Evolutionary conservation across 1,140 invertebrate genomes (phyloP), one percentile per base, ranked within the genome.

Genomic region (Belonocnema kinseyi): DNA sequence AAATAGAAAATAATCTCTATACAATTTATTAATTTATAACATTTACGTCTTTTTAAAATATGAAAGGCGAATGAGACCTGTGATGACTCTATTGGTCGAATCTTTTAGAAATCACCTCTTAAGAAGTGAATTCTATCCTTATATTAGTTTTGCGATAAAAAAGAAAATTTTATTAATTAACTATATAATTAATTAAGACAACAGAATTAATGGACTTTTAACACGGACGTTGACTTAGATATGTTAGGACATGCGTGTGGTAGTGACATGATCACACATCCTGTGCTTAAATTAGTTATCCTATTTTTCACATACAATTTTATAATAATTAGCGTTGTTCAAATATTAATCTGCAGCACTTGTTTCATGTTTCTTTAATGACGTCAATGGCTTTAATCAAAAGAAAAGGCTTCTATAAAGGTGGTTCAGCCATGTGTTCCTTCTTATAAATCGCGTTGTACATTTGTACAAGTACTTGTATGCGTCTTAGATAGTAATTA

Each of bases 171-270:
- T 6, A 2, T 46, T 10, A 46, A 46, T 46, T 11, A 46, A 8
- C 11, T 11, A 66, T 6, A 1, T 40, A 66, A 46, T 66, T 40
- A 40, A 66, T 66, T 12, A 66, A 40, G 26, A 61, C 10, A 26
- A 26, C 33, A 40, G 21, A 66, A 66, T 66, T 40, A 46, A 66
- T 0, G 16, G 33, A 66, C 61, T 66, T 66, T 66, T 66, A 66
- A 66, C 61, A 66, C 80, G 81, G 83, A 83, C 80, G 83, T 85
- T 85, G 75, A 77, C 81, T 85, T 77, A 78, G 82, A 85, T 83
- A 85, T 85, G 82, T 85, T 82, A 83, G 80, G 78, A 83, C 79
- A 81, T 83, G 82, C 77, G 77, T 83, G 77, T 81, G 81, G 81
- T 80, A 81, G 66, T 71, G 79, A 82, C 79, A 80, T 77, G 77